A percentile compares a stretch with the other conserved stretches of the same genome.
phyloP scores from a whole-genome alignment of 2,888 invertebrate genomes.

The Heliconius ethilla region DNA sequence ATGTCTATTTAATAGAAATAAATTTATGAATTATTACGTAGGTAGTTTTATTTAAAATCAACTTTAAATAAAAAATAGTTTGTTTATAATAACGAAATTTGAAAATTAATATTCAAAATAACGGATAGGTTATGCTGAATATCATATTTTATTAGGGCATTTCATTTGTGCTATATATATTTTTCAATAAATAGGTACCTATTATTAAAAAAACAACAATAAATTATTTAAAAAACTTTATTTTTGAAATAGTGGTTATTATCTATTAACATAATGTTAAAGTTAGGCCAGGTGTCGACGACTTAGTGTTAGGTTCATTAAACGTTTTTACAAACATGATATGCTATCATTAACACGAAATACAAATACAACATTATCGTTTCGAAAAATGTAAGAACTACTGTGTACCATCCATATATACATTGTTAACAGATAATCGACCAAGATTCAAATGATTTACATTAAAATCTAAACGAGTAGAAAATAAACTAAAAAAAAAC shows the following conservation, averaged over 20 bases:
- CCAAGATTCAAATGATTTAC: conserved; percentile 74
- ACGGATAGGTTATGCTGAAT: not conserved
- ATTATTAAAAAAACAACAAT: conserved; percentile 30
- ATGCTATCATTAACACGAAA: conserved; percentile 54
- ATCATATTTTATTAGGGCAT: not conserved
- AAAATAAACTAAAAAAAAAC: conserved; percentile 74
- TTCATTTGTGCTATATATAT: not conserved
- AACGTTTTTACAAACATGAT: conserved; percentile 75
- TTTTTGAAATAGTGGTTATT: conserved; percentile 80
- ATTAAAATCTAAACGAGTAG: conserved; percentile 68
- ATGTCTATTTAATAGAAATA: not conserved
- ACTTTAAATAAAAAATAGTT: too few species aligned
- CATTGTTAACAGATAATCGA: conserved; percentile 77
- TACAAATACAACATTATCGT: conserved; percentile 29
- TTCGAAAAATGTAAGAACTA: conserved; percentile 34
- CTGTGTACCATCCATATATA: conserved; percentile 32
- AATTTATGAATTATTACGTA: not conserved
- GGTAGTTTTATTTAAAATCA: too few species aligned
- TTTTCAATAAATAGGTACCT: not conserved
- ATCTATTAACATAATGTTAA: conserved; percentile 80
- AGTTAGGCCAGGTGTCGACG: conserved; percentile 76
- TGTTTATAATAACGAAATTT: not conserved
- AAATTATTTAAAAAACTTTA: conserved; percentile 71
- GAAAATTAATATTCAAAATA: too few species aligned
- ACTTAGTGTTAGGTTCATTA: conserved; percentile 68